These are phyloP conservation scores for Plotosus lineatus DNA, from an alignment of 2,113 vertebrate genomes.

Conservation along the genomic window DNA sequence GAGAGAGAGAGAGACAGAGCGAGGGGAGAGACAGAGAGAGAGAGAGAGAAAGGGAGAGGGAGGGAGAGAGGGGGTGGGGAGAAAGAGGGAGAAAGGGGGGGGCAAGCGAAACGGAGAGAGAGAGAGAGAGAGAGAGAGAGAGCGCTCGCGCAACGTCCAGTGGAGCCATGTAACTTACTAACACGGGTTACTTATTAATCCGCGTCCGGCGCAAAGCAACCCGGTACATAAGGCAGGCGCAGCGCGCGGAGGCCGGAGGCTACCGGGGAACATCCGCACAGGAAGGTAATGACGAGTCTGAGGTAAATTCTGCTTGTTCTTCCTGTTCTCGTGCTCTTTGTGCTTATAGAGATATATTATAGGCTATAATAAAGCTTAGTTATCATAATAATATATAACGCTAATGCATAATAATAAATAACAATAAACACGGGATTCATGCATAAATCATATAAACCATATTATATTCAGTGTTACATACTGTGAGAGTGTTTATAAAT, in stretches of 20 bases:
- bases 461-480: too few relatives aligned
- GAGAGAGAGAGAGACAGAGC: constrained; percentile 46
- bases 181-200: constrained; percentile 70
- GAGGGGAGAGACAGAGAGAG: constrained; percentile 49
- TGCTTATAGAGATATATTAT: background rate
- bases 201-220: constrained; percentile 56
- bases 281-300: background rate
- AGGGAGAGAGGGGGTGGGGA: constrained; percentile 50
- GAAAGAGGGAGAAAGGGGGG: constrained; percentile 37
- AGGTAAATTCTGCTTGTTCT: background rate
- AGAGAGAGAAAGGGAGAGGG: constrained; percentile 40
- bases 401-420: background rate
- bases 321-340: background rate
- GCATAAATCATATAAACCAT: too few relatives aligned
- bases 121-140: constrained; percentile 37
- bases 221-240: constrained; percentile 60
- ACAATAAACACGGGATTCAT: background rate
- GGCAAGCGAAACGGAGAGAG: too few relatives aligned
- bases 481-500: too few relatives aligned
- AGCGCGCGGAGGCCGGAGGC: constrained; percentile 7
- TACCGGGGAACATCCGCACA: background rate
- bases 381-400: background rate
- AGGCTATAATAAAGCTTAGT: background rate
- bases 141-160: constrained; percentile 56
- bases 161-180: constrained; percentile 64